Conservation (phyloP, 1,140 invertebrate genomes). For the Trichonephila inaurata region DNA sequence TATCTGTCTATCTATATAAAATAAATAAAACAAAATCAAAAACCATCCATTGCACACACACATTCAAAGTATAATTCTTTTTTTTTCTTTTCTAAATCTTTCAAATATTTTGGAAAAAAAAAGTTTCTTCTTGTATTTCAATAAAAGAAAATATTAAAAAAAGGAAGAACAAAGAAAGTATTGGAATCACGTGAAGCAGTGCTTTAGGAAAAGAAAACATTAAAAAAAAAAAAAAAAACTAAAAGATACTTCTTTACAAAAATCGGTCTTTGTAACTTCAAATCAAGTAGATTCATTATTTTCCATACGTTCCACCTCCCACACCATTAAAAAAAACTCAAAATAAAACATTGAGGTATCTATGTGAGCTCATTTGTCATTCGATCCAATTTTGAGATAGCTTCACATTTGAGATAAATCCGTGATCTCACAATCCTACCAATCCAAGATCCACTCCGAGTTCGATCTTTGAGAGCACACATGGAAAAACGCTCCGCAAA, state of each 20-base stretch:
- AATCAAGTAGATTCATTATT: neutral
- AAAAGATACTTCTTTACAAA: neutral
- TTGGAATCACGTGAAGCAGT: too few species aligned
- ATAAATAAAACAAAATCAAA: too few species aligned
- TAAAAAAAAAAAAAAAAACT: too few species aligned
- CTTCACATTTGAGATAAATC: slow-evolving; percentile 6
- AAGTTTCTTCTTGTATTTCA: too few species aligned
- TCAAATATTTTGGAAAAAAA: too few species aligned
- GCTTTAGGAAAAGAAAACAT: too few species aligned
- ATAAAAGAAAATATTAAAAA: too few species aligned
- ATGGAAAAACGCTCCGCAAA: slow-evolving; percentile 8
- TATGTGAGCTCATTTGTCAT: slow-evolving; percentile 1
- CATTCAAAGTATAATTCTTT: too few species aligned
- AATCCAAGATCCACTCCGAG: neutral
- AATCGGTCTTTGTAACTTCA: neutral
- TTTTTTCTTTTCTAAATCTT: too few species aligned
- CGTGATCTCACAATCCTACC: slow-evolving; percentile 1
- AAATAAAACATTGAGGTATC: neutral
- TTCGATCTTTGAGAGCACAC: neutral
- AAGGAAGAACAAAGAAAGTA: too few species aligned
- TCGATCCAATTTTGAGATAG: neutral
- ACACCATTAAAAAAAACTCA: neutral
- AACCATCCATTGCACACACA: too few species aligned
- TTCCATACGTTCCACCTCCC: neutral
- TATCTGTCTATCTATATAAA: too few species aligned